Evolutionary conservation across 2,797 vertebrate genomes (phyloP).

Genomic region (Siniperca scherzeri): DNA sequence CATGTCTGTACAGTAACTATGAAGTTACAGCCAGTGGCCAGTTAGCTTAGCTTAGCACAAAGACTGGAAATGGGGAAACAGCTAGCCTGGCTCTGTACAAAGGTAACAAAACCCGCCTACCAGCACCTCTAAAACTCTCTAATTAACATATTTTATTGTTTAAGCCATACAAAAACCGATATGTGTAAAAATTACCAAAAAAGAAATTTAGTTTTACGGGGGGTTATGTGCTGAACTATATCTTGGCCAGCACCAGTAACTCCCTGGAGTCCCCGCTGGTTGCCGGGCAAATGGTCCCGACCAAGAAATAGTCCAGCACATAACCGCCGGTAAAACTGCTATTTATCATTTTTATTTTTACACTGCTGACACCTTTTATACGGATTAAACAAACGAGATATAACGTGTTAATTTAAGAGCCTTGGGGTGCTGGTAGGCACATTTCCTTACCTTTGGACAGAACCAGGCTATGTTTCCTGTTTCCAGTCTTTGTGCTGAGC

Average conservation of each 20-base stretch:
- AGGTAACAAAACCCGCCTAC: background rate
- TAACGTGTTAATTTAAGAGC: no score
- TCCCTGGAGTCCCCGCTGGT: background rate
- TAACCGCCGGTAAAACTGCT: no score
- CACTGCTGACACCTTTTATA: no score
- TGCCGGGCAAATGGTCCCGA: no score
- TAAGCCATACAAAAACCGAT: no score
- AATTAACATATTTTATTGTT: background rate
- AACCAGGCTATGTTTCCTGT: no score
- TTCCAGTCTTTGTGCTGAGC: no score
- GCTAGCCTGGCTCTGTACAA: background rate
- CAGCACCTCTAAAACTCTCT: background rate
- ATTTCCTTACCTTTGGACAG: no score
- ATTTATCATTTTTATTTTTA: no score
- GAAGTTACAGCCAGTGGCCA: background rate
- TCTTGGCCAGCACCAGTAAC: background rate
- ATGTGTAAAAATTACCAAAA: background rate
- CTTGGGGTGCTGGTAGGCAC: no score
- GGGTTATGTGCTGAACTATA: background rate
- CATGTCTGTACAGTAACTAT: background rate
- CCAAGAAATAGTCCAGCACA: no score
- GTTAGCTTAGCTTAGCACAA: slow-evolving; percentile 5
- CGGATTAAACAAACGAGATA: no score
- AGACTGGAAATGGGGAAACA: background rate
- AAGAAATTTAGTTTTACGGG: background rate